phyloP scores from a whole-genome alignment of 2,797 vertebrate genomes.

The Centropyge bicolor region DNA sequence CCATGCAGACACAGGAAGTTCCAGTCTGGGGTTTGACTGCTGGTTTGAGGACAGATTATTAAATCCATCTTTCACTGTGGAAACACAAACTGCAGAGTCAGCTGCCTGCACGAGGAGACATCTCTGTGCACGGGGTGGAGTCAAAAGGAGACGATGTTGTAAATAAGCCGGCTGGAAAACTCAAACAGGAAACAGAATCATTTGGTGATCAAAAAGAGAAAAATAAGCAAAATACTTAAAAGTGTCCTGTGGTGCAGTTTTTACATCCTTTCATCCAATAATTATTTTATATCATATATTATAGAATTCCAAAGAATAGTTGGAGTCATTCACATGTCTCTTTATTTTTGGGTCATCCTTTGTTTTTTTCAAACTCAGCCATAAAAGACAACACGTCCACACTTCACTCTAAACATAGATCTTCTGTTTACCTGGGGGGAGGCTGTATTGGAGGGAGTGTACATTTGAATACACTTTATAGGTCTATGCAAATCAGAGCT shows the following conservation, averaged over 20 bases:
- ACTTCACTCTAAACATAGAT: slow-evolving; percentile 47
- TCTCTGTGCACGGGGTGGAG: slow-evolving; percentile 39
- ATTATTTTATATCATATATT: too few species aligned
- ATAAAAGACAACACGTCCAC: slow-evolving; percentile 4
- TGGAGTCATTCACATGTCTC: not conserved
- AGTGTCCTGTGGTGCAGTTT: too few species aligned
- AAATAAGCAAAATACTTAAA: not conserved
- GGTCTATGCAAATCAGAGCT: slow-evolving; percentile 71
- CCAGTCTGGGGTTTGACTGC: slow-evolving; percentile 62
- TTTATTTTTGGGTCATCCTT: not conserved
- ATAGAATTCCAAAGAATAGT: not conserved
- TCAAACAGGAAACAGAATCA: slow-evolving; percentile 16
- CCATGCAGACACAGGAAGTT: slow-evolving; percentile 70
- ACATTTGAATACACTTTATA: slow-evolving; percentile 73
- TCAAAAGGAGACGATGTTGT: slow-evolving; percentile 1
- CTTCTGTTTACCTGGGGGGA: slow-evolving; percentile 46
- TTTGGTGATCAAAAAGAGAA: not conserved
- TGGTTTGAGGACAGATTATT: slow-evolving; percentile 65
- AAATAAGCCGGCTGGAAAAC: slow-evolving; percentile 3
- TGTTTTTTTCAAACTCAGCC: not conserved
- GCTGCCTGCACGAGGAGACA: slow-evolving; percentile 27
- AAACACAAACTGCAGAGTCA: slow-evolving; percentile 49
- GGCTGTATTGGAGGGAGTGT: slow-evolving; percentile 16
- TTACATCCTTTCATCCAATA: too few species aligned
- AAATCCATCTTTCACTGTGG: slow-evolving; percentile 64